These are phyloP conservation scores for Xylocampa areola DNA, from an alignment of 2,888 invertebrate genomes.

Conservation along the genomic window DNA sequence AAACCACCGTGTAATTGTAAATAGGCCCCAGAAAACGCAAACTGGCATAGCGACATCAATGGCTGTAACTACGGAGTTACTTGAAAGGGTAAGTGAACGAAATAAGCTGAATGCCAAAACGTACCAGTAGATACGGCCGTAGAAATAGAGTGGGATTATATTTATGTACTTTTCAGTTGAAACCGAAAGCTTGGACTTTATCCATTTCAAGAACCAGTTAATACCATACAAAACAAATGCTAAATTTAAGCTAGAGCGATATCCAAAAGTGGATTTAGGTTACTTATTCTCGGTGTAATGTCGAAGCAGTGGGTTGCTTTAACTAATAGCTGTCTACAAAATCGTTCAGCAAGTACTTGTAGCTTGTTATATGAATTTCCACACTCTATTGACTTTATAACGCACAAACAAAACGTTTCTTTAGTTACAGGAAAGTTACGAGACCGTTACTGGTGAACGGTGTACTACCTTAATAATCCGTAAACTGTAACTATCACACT, in stretches of 20 bases:
- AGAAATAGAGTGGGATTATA: slow-evolving; percentile 19
- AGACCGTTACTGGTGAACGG: too few species aligned
- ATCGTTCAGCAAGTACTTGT: too few species aligned
- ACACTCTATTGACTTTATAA: background rate
- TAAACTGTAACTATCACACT: too few species aligned
- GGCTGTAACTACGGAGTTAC: slow-evolving; percentile 23
- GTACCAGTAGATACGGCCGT: slow-evolving; percentile 12
- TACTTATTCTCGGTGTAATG: too few species aligned
- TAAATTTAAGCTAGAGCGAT: too few species aligned
- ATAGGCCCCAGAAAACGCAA: slow-evolving; percentile 77
- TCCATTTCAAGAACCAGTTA: too few species aligned
- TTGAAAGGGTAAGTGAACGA: slow-evolving; percentile 59
- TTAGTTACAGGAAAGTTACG: too few species aligned
- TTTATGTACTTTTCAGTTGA: slow-evolving; percentile 30
- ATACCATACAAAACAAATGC: too few species aligned
- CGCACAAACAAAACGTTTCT: too few species aligned
- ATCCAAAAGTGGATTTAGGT: background rate
- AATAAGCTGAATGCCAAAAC: slow-evolving; percentile 25
- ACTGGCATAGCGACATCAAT: slow-evolving; percentile 54
- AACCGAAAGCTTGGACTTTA: slow-evolving; percentile 26
- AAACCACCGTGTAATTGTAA: slow-evolving; percentile 85
- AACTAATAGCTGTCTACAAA: too few species aligned
- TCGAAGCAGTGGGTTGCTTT: too few species aligned
- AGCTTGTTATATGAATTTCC: background rate
- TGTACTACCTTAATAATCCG: too few species aligned